Evolutionary conservation across 2,113 vertebrate genomes (phyloP).

Genomic region (Camelus bactrianus): DNA sequence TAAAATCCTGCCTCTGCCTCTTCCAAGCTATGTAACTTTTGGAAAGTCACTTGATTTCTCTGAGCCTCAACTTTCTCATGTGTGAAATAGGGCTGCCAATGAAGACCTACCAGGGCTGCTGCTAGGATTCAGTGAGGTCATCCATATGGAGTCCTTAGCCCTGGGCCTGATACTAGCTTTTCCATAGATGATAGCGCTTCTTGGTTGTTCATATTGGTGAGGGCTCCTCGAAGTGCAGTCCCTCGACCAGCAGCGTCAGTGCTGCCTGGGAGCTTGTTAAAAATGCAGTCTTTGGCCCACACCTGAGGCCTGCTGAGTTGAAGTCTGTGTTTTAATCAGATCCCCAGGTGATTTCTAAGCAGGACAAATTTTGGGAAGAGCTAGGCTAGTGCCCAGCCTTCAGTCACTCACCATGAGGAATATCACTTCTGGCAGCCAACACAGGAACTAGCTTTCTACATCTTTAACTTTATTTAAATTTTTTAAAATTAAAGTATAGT

Average conservation of each 20-base stretch:
- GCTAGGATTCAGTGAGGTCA: not conserved
- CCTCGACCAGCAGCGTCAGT: not conserved
- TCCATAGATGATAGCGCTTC: not conserved
- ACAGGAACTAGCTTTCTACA: not conserved
- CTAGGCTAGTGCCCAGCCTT: not conserved
- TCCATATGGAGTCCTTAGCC: not conserved
- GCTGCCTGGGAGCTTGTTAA: not conserved
- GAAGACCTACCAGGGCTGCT: not conserved
- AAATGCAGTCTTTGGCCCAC: not conserved
- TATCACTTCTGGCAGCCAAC: not conserved
- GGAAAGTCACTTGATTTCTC: slow-evolving; percentile 21
- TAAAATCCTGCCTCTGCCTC: not conserved
- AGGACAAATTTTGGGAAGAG: not conserved
- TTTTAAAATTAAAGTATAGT: too few species aligned
- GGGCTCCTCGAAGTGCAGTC: not conserved
- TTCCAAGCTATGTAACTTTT: slow-evolving; percentile 19
- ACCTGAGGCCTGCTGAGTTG: not conserved
- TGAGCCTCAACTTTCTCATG: slow-evolving; percentile 23
- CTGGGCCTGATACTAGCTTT: not conserved
- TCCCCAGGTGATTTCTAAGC: not conserved
- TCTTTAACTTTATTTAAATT: not conserved
- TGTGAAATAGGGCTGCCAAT: not conserved
- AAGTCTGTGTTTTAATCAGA: not conserved
- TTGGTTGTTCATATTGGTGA: not conserved
- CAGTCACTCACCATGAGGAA: not conserved